Base-by-base conservation (phyloP, 2,797 vertebrate species). In the Protonibea diacanthus region DNA sequence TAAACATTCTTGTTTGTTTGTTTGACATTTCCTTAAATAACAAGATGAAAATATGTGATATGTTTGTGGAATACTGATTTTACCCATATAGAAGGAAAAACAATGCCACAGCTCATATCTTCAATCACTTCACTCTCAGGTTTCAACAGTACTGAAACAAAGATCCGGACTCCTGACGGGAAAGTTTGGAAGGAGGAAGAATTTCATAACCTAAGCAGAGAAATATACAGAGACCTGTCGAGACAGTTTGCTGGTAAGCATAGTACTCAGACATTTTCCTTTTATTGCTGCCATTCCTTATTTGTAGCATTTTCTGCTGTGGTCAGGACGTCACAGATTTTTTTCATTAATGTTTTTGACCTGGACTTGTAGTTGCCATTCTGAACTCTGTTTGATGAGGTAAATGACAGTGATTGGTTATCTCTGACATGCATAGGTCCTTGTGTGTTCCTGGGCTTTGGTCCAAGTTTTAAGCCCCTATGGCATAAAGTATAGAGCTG, bases 61-160 rank as follows among this genome's bases (percentile, higher is more conserved):
- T 18, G 17, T 57, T 73, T 71, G 58, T 10, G 13, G 3, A 27
- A 66, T 29, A 42, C 3, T 56, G 11, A 58, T 74, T 73, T 59
- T 4, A 27, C 9, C 13, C 18, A 10, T 53, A 58, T 12, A 53
- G 21, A 38, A 12, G n/a, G 9, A 62, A 75, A 55, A 6, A 0
- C 0, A 5, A 52, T 44, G 23, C 29, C 56, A 11, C 21, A 61
- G 33, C 45, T 76, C 58, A 48, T 21, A 71, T 33, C 18, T 58
- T 66, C 2, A 33, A 12, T 74, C n/a, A 11, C 60, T 71, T 79
- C 48, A n/a, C 47, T 17, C 17, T 71, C 87, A 99, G 98, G 97
- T 87, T 99, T 99, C 87, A 99, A 96, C 94, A 94, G 94, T 71
- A 93, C 93, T 17, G 96, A 98, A 92, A 97, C 95, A 56, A 97